Evolutionary conservation across 2,113 vertebrate species (phyloP).

Genomic region (Erythrocercus mccallii): DNA sequence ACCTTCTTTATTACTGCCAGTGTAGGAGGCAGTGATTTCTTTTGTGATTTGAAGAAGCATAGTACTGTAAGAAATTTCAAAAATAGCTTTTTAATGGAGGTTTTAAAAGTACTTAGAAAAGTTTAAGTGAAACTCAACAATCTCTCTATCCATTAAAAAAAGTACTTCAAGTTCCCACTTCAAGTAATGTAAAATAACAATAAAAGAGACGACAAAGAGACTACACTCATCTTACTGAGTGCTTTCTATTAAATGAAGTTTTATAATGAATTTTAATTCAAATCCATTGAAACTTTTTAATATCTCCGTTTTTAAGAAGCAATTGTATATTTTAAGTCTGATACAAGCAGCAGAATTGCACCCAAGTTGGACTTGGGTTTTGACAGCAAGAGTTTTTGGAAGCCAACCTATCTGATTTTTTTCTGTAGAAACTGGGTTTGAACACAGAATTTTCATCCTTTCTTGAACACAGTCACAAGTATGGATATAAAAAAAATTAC

Average conservation of each 20-base stretch:
- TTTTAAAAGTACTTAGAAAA: conserved; percentile 46
- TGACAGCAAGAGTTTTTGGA: background rate
- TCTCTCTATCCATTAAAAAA: conserved; percentile 39
- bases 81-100: conserved; percentile 67
- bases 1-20: conserved; percentile 37
- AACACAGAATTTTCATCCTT: background rate
- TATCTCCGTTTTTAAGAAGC: background rate
- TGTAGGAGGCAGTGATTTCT: conserved; percentile 59
- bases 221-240: background rate
- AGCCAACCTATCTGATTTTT: background rate
- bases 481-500: background rate
- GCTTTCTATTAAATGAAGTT: conserved; percentile 1
- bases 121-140: conserved; percentile 34
- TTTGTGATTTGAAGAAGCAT: conserved; percentile 51
- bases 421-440: background rate
- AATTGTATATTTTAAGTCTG: background rate
- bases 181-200: conserved; percentile 43
- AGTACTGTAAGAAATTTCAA: conserved; percentile 47
- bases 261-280: conserved; percentile 12
- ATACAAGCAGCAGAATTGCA: background rate
- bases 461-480: background rate
- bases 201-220: conserved; percentile 9
- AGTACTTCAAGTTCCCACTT: conserved; percentile 36
- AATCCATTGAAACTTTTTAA: background rate
- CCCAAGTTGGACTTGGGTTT: background rate